Base-by-base conservation (phyloP, 2,888 invertebrate species). In the Drosophila neoperkinsi region DNA sequence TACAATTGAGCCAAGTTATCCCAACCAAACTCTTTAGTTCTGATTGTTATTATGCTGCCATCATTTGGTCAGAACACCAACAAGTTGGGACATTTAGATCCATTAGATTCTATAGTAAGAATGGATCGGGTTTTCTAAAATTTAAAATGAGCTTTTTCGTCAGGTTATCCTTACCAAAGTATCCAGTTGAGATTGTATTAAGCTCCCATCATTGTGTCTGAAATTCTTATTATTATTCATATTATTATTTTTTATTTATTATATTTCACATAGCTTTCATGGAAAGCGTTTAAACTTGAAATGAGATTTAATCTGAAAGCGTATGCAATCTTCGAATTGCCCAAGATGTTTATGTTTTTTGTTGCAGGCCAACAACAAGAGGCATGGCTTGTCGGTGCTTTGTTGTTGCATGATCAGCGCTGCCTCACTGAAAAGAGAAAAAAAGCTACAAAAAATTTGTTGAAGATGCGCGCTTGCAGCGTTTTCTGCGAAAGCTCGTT, bases 381-480 rank as follows among this genome's bases (percentile, higher is more conserved):
- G 59, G 82, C 71, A 25, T 46, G 46, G 21, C 71, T 55, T 61
- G 74, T 67, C 70, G 68, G 81, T 70, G 78, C 78, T 78, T 85
- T 81, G 79, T 80, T 77, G 69, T 67, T 77, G 56, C 53, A 58
- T 69, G 57, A 69, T 58, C 69, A 36, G 57, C 41, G 60, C 50
- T 41, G 43, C 49, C n/a, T 18, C 30, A n/a, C 49, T 62, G 61
- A 61, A 60, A 79, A 72, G 16, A 16, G 25, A 25, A 16, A 21
- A 46, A 28, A 36, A 36, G 36, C 55, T 28, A 56, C 52, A 38
- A 38, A 28, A 38, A 16, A 81, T 81, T 88, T 85, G 84, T 84
- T 73, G 86, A 88, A 87, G 87, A 87, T 90, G 88, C 84, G 89
- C 86, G 89, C 86, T 90, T 78, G 88, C 85, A 88, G 88, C 90